Evolutionary conservation across 2,113 vertebrate genomes (phyloP), one percentile per base, ranked within the genome.

Genomic region (Ondatra zibethicus): DNA sequence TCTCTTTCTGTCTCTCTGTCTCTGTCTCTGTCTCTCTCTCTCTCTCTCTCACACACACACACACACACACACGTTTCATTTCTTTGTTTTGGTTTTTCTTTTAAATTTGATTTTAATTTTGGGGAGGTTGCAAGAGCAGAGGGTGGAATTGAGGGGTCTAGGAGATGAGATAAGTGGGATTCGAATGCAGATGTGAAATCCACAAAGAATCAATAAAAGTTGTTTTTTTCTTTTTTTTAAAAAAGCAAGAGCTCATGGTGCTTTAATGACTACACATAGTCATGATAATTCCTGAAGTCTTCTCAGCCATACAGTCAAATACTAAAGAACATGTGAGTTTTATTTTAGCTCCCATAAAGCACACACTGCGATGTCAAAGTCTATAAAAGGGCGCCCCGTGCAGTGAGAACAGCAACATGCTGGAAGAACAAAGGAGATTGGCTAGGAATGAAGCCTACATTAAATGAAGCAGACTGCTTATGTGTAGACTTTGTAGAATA

Each of bases 281-380:
- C 33, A 31, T 36, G 36, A 31, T 3, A 85, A 45, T 42, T 87
- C 27, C 63, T 68, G 5, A 65, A 52, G 25, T 3, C 12, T 93
- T 61, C 45, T 36, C 45, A 94, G 91, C 66, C 13, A 23, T 52
- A 63, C 0, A 47, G 77, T 5, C 36, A 89, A 89, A 93, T 12
- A 78, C 17, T 84, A 55, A 80, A 33, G 14, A 76, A 76, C 1
- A 5, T 8, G 5, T 31, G 77, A 50, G 39, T 88, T 89, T 84
- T 42, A 93, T 75, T 85, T 80, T 50, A 36, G 70, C 27, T 72
- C 19, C 65, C 47, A 89, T 50, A 91, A 88, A 55, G 25, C 45
- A 63, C 39, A 72, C 1, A 50, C 29, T n/a, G 33, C 27, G 45
- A 17, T 14, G 45, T 42, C 65, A 90, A 55, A 45, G 61, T 21